Evolutionary conservation across 2,113 vertebrate genomes (phyloP), one percentile per base, ranked within the genome.

Genomic region (Leptobrachium ailaonicum): DNA sequence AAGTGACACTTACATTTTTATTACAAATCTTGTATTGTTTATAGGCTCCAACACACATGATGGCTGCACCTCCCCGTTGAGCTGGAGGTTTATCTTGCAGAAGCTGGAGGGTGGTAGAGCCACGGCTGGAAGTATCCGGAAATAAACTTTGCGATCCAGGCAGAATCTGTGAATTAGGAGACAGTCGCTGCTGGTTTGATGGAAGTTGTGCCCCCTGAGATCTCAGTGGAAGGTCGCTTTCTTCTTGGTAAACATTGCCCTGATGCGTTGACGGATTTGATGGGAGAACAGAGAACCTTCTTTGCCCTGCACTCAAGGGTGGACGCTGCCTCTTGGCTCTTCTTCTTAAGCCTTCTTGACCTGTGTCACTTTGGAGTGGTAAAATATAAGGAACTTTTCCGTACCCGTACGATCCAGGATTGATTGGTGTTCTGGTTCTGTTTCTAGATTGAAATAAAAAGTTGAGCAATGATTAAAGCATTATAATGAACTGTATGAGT

Each of bases 371-470:
- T 86, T 95, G 94, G 70, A 95, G 75, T 0, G 95, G 90, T 62
- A 95, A 82, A 66, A 94, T 92, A 79, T 94, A 94, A 0, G 95
- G 95, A 58, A 94, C 93, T 85, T 92, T 96, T 0, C 97, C 96
- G 14, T 96, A 98, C 40, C 96, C 97, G 1, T 98, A 97, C 82
- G 89, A 94, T 54, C 97, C 97, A 1, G 97, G 96, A 54, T 86
- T 86, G 1, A 98, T 95, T 41, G 88, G 86, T 47, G 82, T 87
- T 76, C 86, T 88, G 32, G 83, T 89, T 73, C 88, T 89, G 88
- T 85, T 92, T 90, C 96, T 98, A 82, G 72, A 88, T 82, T 73
- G 2, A 88, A 4, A 83, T 7, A 84, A 54, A 80, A 2, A 81
- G 44, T 83, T 32, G n/a, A n/a, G n/a, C n/a, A 50, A 50, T 50